Percentiles rank a stretch among this genome's conserved stretches.
phyloP scores from a whole-genome alignment of 2,113 vertebrate genomes.

The Benthochromis sp. region DNA sequence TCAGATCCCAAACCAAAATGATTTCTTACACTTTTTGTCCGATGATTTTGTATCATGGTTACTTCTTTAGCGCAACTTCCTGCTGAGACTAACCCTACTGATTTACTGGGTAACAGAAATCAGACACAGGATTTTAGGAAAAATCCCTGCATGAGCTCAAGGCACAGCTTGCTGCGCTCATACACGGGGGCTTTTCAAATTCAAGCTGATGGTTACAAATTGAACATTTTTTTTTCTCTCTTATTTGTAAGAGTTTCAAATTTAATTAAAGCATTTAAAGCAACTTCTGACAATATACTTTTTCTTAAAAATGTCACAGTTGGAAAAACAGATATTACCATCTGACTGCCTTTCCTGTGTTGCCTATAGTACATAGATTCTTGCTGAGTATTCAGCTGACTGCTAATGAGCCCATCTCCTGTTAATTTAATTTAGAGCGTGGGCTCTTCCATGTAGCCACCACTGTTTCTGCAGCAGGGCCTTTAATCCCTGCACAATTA shows the following conservation, averaged over 20 bases:
- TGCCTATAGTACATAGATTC: constrained; percentile 13
- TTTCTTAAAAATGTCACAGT: not conserved
- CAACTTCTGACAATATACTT: not conserved
- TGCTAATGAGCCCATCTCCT: constrained; percentile 51
- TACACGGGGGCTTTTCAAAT: not conserved
- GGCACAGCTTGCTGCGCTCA: not conserved
- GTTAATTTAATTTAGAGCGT: constrained; percentile 46
- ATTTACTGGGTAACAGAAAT: not conserved
- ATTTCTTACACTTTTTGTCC: not conserved
- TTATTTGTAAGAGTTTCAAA: not conserved
- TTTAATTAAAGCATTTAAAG: not conserved
- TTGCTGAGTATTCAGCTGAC: constrained; percentile 14
- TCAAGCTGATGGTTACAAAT: not conserved
- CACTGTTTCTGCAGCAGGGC: constrained; percentile 4
- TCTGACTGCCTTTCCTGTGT: not conserved
- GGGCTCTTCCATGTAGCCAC: constrained; percentile 1
- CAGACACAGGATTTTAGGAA: not conserved
- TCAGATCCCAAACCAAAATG: not conserved
- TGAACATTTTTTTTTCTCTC: not conserved
- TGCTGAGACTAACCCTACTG: not conserved
- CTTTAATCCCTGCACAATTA: constrained; percentile 13
- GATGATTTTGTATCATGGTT: not conserved
- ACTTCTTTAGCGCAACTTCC: not conserved
- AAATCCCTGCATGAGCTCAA: not conserved
- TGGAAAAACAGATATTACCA: not conserved